phyloP scores from a whole-genome alignment of 2,888 invertebrate species.

The Nemapogon koenigi region DNA sequence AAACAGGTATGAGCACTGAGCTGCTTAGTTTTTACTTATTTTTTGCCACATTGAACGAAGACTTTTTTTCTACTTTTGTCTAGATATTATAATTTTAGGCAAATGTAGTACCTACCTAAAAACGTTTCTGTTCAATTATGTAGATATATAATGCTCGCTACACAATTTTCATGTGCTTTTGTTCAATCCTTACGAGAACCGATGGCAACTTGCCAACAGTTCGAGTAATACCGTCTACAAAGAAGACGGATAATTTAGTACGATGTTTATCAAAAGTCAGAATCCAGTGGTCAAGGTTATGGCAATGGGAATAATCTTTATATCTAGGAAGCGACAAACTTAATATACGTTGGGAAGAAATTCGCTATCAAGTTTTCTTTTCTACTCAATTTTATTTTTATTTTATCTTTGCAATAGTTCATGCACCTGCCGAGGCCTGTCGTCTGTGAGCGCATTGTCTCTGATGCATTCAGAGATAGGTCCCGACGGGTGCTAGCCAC shows the following conservation, averaged over 20 bases:
- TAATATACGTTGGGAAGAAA: no score
- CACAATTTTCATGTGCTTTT: background rate
- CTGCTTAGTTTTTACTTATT: no score
- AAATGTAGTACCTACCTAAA: background rate
- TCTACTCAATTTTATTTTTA: no score
- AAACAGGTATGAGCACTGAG: no score
- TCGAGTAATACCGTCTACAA: slow-evolving; percentile 4
- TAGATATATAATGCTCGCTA: background rate
- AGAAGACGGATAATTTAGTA: slow-evolving; percentile 6
- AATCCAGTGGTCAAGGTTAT: slow-evolving; percentile 2
- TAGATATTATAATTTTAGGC: background rate
- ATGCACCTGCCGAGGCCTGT: no score
- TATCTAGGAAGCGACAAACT: no score
- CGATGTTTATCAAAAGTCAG: slow-evolving; percentile 2
- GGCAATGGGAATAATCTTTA: no score
- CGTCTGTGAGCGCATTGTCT: no score
- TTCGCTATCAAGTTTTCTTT: no score
- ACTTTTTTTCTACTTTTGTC: background rate
- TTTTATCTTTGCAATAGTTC: no score
- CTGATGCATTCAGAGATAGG: no score
- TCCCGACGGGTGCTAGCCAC: no score
- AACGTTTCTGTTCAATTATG: background rate
- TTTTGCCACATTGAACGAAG: background rate
- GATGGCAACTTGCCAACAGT: slow-evolving; percentile 4
- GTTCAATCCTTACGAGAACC: background rate